Evolutionary conservation across 2,797 vertebrate species (phyloP).

Genomic region (Poecile montanus): DNA sequence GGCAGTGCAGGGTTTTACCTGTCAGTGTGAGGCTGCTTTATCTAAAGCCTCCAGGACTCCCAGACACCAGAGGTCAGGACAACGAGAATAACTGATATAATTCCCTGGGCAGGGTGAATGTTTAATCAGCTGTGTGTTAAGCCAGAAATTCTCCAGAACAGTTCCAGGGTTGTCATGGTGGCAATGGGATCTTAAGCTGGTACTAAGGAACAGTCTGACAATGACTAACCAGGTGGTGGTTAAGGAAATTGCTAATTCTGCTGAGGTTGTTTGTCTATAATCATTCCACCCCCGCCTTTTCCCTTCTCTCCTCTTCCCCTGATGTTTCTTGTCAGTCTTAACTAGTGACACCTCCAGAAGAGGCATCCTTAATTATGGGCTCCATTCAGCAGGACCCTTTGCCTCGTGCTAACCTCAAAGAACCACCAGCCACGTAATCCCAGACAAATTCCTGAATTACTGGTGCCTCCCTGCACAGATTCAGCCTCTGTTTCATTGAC

Average conservation of each 20-base stretch:
- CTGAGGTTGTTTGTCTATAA: not conserved
- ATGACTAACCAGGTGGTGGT: not conserved
- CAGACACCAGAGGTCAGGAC: not conserved
- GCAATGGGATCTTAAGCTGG: slow-evolving; percentile 6
- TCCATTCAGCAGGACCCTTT: not conserved
- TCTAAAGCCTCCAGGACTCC: not conserved
- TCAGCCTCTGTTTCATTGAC: too few relatives aligned
- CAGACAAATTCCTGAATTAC: not conserved
- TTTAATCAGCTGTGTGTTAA: slow-evolving; percentile 34
- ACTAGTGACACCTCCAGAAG: not conserved
- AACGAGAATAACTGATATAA: not conserved
- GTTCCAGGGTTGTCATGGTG: slow-evolving; percentile 44
- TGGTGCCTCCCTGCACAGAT: fast-evolving
- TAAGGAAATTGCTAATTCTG: slow-evolving; percentile 27
- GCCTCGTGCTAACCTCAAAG: not conserved
- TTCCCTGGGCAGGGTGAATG: not conserved
- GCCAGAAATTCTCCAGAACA: slow-evolving; percentile 15
- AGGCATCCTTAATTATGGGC: not conserved
- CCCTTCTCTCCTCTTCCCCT: not conserved
- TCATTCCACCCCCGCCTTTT: not conserved
- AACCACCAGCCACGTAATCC: not conserved
- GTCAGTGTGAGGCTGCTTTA: not conserved
- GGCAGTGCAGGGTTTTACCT: not conserved
- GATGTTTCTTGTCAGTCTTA: not conserved
- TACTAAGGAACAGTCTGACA: slow-evolving; percentile 1